Evolutionary conservation across 2,888 invertebrate species (phyloP), one percentile per base, ranked within the genome.

Genomic region (Hydriomena furcata): DNA sequence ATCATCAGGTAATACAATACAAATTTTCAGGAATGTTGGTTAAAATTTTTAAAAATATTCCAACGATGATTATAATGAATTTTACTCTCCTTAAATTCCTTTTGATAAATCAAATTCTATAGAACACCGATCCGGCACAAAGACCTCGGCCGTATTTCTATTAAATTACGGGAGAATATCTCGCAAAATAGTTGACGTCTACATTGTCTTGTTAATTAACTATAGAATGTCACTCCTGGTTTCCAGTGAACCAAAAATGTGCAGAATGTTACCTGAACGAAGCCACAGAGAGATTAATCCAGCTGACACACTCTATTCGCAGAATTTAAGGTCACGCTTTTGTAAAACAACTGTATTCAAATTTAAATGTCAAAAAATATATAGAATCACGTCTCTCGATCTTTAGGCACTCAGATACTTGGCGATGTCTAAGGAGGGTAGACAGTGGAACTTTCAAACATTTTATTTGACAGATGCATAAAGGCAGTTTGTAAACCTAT

Each of bases 141-240:
- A 54, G 36, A 49, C 46, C 27, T 38, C 49, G 40, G 47, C 36
- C 17, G 42, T 55, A 36, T 51, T 48, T 52, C 54, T 49, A 55
- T 44, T 54, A 58, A 58, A 56, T 56, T 56, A 49, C 40, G 30
- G 37, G 32, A 37, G 28, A 54, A 58, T 56, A 49, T 53, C 49
- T 40, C 37, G 44, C 49, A 32, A 38, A 58, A 61, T 55, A 51
- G 35, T 48, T 51, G 31, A 49, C 46, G 56, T 51, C 55, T 46
- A 46, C 43, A 40, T 52, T 49, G 52, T 61, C 53, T 61, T 47
- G 56, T 59, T 61, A 63, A 63, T 63, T 63, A 63, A 58, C 53
- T 52, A 47, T 51, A 58, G 54, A 55, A 60, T 60, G 57, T 52
- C 60, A 55, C 50, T 63, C 56, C 52, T 51, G 52, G 55, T 60